phyloP scores from a whole-genome alignment of 35 echinoderm and acorn worm species.

The Apostichopus californicus region DNA sequence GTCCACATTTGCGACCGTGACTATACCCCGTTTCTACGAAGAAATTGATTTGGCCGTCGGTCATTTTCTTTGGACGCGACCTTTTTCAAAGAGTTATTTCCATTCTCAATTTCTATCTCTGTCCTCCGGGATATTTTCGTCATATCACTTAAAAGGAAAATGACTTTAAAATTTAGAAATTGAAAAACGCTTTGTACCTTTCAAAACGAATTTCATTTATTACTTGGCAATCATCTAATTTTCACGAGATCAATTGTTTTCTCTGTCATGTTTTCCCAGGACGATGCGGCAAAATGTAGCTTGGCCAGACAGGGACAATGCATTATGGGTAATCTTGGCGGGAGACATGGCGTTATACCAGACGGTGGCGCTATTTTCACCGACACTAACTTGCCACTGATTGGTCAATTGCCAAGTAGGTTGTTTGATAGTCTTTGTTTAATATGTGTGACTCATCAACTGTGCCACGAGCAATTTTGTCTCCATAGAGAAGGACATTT shows the following conservation, averaged over 20 bases:
- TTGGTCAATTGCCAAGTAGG: constrained; percentile 48
- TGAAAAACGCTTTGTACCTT: background rate
- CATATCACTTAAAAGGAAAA: constrained; percentile 14
- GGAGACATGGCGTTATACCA: background rate
- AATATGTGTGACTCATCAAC: too few species aligned
- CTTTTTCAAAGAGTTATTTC: background rate
- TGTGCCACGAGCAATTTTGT: too few species aligned
- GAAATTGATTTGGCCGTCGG: constrained; percentile 10
- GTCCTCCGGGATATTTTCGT: constrained; percentile 26
- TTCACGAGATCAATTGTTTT: background rate
- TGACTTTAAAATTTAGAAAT: constrained; percentile 28
- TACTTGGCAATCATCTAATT: background rate
- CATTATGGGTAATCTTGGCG: constrained; percentile 37
- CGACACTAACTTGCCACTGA: constrained; percentile 37
- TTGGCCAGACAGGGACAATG: constrained; percentile 47
- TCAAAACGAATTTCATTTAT: background rate
- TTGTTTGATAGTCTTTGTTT: background rate
- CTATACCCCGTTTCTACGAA: background rate
- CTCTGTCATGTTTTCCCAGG: background rate
- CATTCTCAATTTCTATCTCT: background rate
- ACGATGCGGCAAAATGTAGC: constrained; percentile 4
- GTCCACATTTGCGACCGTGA: background rate
- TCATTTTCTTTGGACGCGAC: background rate
- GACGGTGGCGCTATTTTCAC: constrained; percentile 32
- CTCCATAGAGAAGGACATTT: too few species aligned